Base-by-base conservation (phyloP, 2,113 vertebrate species). In the Amblyornis subalaris region DNA sequence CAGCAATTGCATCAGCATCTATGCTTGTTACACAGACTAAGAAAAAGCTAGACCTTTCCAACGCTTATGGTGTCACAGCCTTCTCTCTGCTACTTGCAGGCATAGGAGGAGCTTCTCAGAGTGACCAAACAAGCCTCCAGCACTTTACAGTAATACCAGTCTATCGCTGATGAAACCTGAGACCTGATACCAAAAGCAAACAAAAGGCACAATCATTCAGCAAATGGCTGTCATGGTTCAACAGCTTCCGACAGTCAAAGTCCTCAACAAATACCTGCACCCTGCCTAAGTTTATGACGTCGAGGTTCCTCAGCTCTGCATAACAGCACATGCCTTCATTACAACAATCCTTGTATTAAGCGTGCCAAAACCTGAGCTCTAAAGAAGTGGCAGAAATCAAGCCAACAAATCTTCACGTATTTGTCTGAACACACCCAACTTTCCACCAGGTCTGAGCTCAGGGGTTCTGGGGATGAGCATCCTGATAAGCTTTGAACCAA, bases 121-220 rank as follows among this genome's bases (percentile, higher is more conserved):
- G 28, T 10, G 36, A 83, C 45, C 72, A 65, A 48, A 48, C 20
- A n/a, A 76, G n/a, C 29, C 45, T 80, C 36, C 42, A 40, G 50
- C 36, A 22, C 14, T 47, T 31, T 4, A 29, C 21, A 14, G 40
- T 55, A 16, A 69, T 18, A 48, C 9, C 38, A 73, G 24, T 26
- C 36, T 65, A 53, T 22, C 0, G 0, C 25, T 35, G 47, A 4
- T 38, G 35, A 73, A 48, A 31, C n/a, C 61, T 5, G 28, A 71
- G 35, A 55, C 36, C 44, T 65, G 17, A 7, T n/a, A 29, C 44
- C 28, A 86, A 73, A 86, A 0, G 2, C 53, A 82, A 66, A 76
- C 25, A 74, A 45, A 2, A 65, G 73, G 36, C 42, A 84, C 58
- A 51, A 51, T 42, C 48, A 33, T 45, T 76, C 65, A 44, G 58